phyloP scores from a whole-genome alignment of 2,888 invertebrate species.

The Dastarcus helophoroides region DNA sequence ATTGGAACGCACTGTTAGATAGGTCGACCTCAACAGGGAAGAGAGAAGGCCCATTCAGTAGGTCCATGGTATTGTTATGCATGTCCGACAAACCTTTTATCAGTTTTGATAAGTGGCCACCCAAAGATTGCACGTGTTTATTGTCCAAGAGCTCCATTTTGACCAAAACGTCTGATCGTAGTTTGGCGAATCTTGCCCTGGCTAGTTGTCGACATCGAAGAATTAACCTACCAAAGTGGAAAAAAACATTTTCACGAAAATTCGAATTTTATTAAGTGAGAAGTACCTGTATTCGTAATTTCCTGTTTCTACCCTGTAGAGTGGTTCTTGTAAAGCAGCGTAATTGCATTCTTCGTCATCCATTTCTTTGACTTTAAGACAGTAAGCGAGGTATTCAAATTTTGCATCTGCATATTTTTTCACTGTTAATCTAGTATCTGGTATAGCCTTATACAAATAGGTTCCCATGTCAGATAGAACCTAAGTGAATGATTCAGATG shows the following conservation, averaged over 20 bases:
- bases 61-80: constrained; percentile 54
- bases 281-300: constrained; percentile 93
- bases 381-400: constrained; percentile 98
- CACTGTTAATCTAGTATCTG: constrained; percentile 94
- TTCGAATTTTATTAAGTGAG: constrained; percentile 1
- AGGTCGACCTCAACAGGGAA: constrained; percentile 97
- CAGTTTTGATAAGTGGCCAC: constrained; percentile 70
- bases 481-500: too few relatives aligned
- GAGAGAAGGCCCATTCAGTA: constrained; percentile 64
- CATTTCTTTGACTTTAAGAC: constrained; percentile 98
- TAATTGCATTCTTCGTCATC: constrained; percentile 98
- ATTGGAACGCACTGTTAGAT: constrained; percentile 84
- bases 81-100: constrained; percentile 65
- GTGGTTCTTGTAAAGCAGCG: constrained; percentile 83
- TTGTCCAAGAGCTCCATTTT: constrained; percentile 96
- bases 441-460: constrained; percentile 94
- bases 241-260: too few relatives aligned
- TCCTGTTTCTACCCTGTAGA: constrained; percentile 96
- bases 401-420: constrained; percentile 98
- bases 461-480: constrained; percentile 91
- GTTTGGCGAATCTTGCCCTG: constrained; percentile 67
- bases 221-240: constrained; percentile 52
- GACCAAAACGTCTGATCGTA: constrained; percentile 84
- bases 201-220: constrained; percentile 94
- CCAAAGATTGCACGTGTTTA: constrained; percentile 95